Evolutionary conservation across 2,113 vertebrate species (phyloP).

Genomic region (Rissa tridactyla): DNA sequence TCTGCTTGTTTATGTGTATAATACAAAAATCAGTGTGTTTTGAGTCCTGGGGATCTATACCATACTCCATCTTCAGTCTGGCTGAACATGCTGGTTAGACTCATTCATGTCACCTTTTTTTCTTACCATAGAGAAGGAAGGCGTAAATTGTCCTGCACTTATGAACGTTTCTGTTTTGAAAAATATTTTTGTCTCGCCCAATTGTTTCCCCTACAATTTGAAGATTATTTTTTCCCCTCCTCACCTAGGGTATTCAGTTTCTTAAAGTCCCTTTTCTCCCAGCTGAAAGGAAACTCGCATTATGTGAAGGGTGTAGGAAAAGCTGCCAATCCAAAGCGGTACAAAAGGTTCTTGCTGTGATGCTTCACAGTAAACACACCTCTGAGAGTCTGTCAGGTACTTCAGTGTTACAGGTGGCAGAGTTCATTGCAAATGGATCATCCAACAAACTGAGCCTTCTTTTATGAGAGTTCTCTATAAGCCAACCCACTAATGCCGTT

Average conservation of each 20-base stretch:
- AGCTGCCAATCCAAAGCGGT: background rate
- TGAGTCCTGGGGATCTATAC: background rate
- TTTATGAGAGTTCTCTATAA: background rate
- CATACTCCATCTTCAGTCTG: background rate
- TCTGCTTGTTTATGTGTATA: background rate
- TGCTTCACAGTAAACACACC: background rate
- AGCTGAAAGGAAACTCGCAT: background rate
- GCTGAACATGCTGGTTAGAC: background rate
- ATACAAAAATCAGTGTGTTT: background rate
- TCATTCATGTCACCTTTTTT: background rate
- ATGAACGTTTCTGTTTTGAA: background rate
- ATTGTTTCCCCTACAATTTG: background rate
- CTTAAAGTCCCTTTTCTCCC: background rate
- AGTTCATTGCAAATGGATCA: background rate
- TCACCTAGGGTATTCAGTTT: background rate
- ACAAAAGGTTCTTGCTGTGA: background rate
- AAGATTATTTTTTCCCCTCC: background rate
- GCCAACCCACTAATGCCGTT: background rate
- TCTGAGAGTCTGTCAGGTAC: background rate
- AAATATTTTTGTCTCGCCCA: background rate
- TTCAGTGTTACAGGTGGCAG: background rate
- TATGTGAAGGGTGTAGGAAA: background rate
- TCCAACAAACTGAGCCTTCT: background rate
- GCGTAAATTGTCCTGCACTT: background rate
- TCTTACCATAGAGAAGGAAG: background rate